Conservation (phyloP, 2,113 vertebrate species). For the Struthidea cinerea region DNA sequence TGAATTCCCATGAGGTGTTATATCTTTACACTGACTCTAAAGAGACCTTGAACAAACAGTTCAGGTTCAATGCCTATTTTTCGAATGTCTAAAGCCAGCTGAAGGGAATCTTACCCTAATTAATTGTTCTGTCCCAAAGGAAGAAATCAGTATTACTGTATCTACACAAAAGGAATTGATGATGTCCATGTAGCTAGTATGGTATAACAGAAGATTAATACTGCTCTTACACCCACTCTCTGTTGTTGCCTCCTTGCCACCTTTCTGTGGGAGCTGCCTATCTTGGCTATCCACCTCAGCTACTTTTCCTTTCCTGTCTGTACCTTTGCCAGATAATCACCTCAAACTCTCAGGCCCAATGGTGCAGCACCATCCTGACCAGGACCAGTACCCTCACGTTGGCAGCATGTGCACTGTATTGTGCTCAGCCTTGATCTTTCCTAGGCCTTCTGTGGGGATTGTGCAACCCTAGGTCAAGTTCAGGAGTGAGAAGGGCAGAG, state of each 20-base stretch:
- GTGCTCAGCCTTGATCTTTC: not conserved
- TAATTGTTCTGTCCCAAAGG: not conserved
- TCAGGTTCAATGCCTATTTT: not conserved
- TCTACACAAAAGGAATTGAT: not conserved
- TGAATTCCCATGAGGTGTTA: not conserved
- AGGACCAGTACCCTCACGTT: not conserved
- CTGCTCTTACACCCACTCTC: not conserved
- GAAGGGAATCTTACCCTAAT: not conserved
- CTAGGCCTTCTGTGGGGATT: not conserved
- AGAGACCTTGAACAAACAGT: not conserved
- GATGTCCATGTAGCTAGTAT: not conserved
- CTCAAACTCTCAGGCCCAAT: not conserved
- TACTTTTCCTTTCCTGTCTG: not conserved
- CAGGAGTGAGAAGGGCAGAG: not conserved
- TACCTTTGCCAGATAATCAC: not conserved
- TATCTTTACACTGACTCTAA: not conserved
- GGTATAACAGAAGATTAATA: not conserved
- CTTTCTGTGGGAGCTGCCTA: not conserved
- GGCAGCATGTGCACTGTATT: fast-evolving
- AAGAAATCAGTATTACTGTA: not conserved
- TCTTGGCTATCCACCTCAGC: not conserved
- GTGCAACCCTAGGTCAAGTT: not conserved
- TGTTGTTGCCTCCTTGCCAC: not conserved
- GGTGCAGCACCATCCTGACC: not conserved
- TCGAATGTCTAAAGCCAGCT: not conserved